phyloP scores from a whole-genome alignment of 2,797 vertebrate species.

The Naso thynnoides region DNA sequence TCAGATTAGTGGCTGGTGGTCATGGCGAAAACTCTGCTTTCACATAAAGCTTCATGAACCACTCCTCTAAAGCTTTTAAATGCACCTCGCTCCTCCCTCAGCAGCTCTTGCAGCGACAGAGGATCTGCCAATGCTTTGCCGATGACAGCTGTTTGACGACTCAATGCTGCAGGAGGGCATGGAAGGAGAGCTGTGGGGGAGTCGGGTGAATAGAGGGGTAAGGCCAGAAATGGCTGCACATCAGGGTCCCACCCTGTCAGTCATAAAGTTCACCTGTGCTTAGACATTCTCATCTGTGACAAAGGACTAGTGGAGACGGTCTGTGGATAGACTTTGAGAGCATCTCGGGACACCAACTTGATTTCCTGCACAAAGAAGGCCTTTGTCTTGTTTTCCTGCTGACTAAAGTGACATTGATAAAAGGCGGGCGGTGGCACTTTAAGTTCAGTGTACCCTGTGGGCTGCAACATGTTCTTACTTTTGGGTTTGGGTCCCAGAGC shows the following conservation, averaged over 20 bases:
- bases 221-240: background rate
- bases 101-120: background rate
- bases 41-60: background rate
- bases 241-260: background rate
- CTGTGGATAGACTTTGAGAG: background rate
- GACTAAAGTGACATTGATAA: background rate
- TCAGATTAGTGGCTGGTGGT: background rate
- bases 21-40: background rate
- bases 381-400: background rate
- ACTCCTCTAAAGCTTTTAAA: background rate
- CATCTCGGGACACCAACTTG: background rate
- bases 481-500: too few species aligned
- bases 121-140: background rate
- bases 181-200: constrained; percentile 7
- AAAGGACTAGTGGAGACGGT: too few species aligned
- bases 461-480: too few species aligned
- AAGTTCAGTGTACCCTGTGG: too few species aligned
- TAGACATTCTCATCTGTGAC: background rate
- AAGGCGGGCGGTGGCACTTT: too few species aligned
- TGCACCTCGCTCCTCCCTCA: background rate
- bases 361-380: background rate
- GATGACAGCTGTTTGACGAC: constrained; percentile 65
- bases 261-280: constrained; percentile 1
- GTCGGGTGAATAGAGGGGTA: background rate
- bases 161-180: constrained; percentile 40